Evolutionary conservation across 2,888 invertebrate species (phyloP).

Genomic region (Sicus ferrugineus): DNA sequence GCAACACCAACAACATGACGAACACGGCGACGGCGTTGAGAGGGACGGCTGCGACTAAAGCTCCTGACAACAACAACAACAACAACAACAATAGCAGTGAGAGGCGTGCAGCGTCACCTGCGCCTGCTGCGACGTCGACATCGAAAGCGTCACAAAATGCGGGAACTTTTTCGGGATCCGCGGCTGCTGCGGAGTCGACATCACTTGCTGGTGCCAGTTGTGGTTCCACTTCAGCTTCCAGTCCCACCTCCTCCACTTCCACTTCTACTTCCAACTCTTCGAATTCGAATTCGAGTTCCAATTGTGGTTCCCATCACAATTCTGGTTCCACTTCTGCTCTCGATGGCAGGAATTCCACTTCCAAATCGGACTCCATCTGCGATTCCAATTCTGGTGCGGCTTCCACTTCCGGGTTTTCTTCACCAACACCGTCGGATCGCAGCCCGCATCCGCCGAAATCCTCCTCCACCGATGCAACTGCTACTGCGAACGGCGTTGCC

Average conservation of each 20-base stretch:
- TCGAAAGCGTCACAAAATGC: too few species aligned
- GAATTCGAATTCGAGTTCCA: not conserved
- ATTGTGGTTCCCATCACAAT: constrained; percentile 14
- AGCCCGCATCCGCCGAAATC: not conserved
- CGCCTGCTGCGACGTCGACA: constrained; percentile 22
- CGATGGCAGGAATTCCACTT: too few species aligned
- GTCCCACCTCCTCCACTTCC: not conserved
- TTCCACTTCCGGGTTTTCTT: constrained; percentile 26
- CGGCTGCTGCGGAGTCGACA: constrained; percentile 23
- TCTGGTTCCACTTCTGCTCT: constrained; percentile 28
- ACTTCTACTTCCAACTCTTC: too few species aligned
- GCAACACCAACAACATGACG: constrained; percentile 49
- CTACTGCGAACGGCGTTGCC: constrained; percentile 11
- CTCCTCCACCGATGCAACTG: constrained; percentile 8
- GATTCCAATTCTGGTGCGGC: constrained; percentile 25
- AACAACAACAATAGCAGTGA: constrained; percentile 41
- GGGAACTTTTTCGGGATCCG: too few species aligned
- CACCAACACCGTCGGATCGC: constrained; percentile 36
- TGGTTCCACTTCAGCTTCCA: not conserved
- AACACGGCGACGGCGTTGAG: constrained; percentile 56
- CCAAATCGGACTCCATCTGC: not conserved
- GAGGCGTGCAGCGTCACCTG: constrained; percentile 36
- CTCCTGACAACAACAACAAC: constrained; percentile 41
- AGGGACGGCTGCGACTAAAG: constrained; percentile 54
- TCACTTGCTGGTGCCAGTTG: not conserved